Conservation (phyloP, 30 jellyfish, hydroid and myxozoan genomes). For the Aurelia coerulea region DNA sequence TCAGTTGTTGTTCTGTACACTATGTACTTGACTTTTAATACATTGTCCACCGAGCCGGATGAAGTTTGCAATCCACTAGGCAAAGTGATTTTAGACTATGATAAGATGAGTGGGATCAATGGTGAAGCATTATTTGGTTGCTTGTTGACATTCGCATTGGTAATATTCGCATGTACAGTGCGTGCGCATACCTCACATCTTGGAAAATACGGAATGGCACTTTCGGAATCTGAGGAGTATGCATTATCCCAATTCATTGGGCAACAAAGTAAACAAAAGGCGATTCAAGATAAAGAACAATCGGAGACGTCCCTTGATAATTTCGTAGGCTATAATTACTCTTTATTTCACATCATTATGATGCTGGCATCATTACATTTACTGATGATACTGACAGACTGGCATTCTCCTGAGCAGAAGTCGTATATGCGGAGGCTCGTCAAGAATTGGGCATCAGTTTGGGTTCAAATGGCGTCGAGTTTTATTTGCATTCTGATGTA, state of each 20-base stretch:
- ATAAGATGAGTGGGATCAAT: conserved; percentile 87
- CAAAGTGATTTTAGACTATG: conserved; percentile 89
- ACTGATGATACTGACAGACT: conserved; percentile 88
- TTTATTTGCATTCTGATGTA: conserved; percentile 82
- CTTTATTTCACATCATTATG: conserved; percentile 90
- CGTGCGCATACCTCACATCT: conserved; percentile 97
- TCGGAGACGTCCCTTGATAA: conserved; percentile 71
- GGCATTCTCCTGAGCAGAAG: conserved; percentile 99
- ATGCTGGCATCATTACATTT: conserved; percentile 81
- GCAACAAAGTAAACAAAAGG: conserved; percentile 52
- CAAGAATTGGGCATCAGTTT: conserved; percentile 98
- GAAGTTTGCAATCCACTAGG: conserved; percentile 97
- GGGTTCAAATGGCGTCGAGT: conserved; percentile 99
- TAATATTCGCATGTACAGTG: conserved; percentile 94
- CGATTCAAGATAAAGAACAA: conserved; percentile 43
- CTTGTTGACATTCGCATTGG: conserved; percentile 77
- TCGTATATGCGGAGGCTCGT: conserved; percentile 83
- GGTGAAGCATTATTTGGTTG: conserved; percentile 97
- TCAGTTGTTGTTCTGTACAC: conserved; percentile 93
- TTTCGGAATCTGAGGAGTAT: conserved; percentile 95
- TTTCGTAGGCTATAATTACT: conserved; percentile 92
- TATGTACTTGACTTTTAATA: conserved; percentile 89
- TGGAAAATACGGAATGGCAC: conserved; percentile 96
- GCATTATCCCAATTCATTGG: conserved; percentile 67
- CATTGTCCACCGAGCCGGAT: conserved; percentile 99